A percentile compares a stretch with the other conserved stretches of the same genome.
These are phyloP conservation scores for Cisticola juncidis DNA, from an alignment of 2,113 vertebrate species.

Conservation along the genomic window DNA sequence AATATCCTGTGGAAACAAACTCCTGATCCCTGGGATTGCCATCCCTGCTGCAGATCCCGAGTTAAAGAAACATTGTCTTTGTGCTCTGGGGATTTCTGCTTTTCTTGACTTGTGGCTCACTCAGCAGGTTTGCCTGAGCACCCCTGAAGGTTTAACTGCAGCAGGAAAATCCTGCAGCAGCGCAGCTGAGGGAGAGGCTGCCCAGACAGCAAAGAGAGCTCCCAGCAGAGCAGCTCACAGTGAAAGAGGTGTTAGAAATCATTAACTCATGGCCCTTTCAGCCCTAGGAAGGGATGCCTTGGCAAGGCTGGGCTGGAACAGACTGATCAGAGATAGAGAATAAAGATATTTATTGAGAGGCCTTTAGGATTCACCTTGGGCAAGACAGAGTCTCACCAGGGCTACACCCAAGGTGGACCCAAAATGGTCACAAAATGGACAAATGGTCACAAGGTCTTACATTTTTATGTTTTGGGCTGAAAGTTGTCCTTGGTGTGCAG, in stretches of 20 bases:
- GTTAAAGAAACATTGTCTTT: background rate
- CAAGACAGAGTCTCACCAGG: too few relatives aligned
- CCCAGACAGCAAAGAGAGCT: background rate
- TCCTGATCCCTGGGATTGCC: background rate
- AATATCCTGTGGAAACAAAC: background rate
- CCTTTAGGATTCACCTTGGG: too few relatives aligned
- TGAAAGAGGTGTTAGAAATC: background rate
- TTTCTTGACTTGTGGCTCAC: background rate
- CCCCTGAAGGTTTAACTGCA: background rate
- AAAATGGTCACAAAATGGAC: too few relatives aligned
- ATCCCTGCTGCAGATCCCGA: background rate
- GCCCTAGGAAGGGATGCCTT: background rate
- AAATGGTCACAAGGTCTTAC: too few relatives aligned
- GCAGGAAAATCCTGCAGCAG: background rate
- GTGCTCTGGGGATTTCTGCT: background rate
- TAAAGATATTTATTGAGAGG: too few relatives aligned
- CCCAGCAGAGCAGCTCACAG: background rate
- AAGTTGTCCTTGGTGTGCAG: too few relatives aligned
- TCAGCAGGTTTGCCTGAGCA: background rate
- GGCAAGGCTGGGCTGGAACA: background rate
- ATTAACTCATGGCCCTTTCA: background rate
- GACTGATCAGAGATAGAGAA: too few relatives aligned
- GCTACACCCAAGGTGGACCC: too few relatives aligned
- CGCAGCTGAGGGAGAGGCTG: background rate
- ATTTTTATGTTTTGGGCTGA: too few relatives aligned